A percentile compares a stretch with the other conserved stretches of the same genome.
Conservation (phyloP, 2,888 invertebrate species). For the Melikaiella ostensackeni region DNA sequence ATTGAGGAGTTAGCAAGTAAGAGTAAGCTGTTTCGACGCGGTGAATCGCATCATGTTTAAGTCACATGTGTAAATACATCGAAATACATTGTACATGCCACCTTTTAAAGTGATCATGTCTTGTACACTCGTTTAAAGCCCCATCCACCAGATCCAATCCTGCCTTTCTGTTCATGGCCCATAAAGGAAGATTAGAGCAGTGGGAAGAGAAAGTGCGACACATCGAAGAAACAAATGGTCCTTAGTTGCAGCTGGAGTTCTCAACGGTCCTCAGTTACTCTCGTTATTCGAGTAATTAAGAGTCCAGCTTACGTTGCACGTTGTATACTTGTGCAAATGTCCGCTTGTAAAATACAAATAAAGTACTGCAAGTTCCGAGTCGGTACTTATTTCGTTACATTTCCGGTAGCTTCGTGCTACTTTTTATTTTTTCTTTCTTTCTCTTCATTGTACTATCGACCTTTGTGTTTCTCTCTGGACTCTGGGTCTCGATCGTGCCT, state of each 20-base stretch:
- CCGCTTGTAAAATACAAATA: conserved; percentile 30
- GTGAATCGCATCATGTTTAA: conserved; percentile 26
- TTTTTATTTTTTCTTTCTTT: background rate
- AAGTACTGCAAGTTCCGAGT: background rate
- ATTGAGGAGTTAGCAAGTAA: background rate
- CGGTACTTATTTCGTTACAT: background rate
- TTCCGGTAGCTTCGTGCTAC: background rate
- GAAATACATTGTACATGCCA: conserved; percentile 39
- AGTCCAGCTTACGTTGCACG: background rate
- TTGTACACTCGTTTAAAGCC: background rate
- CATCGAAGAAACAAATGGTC: background rate
- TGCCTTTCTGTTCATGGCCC: background rate
- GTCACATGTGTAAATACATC: conserved; percentile 37
- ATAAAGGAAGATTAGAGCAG: background rate
- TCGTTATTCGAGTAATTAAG: conserved; percentile 26
- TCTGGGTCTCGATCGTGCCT: conserved; percentile 49
- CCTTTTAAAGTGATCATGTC: conserved; percentile 30
- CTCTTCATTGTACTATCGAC: conserved; percentile 1
- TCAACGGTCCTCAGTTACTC: conserved; percentile 3
- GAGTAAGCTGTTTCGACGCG: conserved; percentile 2
- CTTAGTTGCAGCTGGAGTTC: conserved; percentile 30
- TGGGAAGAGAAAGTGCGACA: background rate
- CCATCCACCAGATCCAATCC: conserved; percentile 7
- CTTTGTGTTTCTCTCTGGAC: conserved; percentile 48
- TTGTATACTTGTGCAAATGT: conserved; percentile 10